Conservation (phyloP, 2,888 invertebrate species). For the Ptychoptera albimana region DNA sequence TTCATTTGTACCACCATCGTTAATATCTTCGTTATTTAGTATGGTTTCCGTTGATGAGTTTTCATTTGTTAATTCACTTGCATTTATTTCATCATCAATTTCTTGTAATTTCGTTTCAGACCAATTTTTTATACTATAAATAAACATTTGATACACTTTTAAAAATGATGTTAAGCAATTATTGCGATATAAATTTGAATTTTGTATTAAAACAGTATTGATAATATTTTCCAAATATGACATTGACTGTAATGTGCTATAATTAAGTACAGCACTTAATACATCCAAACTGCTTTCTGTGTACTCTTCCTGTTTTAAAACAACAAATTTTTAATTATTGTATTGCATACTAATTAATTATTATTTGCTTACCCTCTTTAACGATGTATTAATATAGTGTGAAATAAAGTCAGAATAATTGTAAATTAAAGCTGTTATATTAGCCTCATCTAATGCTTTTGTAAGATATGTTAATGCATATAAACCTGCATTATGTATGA, state of each 20-base stretch:
- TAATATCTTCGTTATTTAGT: no score
- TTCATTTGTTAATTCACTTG: constrained; percentile 32
- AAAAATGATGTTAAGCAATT: constrained; percentile 44
- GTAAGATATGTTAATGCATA: constrained; percentile 41
- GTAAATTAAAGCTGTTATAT: constrained; percentile 44
- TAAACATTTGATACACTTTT: constrained; percentile 53
- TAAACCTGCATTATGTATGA: constrained; percentile 44
- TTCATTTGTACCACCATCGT: constrained; percentile 34
- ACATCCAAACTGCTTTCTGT: constrained; percentile 54
- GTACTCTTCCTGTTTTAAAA: constrained; percentile 33
- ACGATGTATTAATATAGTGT: constrained; percentile 45
- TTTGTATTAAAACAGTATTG: constrained; percentile 38
- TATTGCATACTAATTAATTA: background rate
- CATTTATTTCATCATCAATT: constrained; percentile 17
- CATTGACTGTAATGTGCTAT: constrained; percentile 45
- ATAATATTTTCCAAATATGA: constrained; percentile 52
- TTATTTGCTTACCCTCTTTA: constrained; percentile 35
- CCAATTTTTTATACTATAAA: constrained; percentile 44
- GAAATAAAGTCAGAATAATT: constrained; percentile 59
- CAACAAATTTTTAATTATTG: constrained; percentile 6
- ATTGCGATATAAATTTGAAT: constrained; percentile 32
- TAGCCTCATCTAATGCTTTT: constrained; percentile 35
- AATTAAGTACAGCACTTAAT: constrained; percentile 52
- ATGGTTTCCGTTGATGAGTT: no score
- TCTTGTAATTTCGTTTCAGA: constrained; percentile 17